phyloP scores from a whole-genome alignment of 2,888 invertebrate genomes.

The Eupithecia pulchellata region DNA sequence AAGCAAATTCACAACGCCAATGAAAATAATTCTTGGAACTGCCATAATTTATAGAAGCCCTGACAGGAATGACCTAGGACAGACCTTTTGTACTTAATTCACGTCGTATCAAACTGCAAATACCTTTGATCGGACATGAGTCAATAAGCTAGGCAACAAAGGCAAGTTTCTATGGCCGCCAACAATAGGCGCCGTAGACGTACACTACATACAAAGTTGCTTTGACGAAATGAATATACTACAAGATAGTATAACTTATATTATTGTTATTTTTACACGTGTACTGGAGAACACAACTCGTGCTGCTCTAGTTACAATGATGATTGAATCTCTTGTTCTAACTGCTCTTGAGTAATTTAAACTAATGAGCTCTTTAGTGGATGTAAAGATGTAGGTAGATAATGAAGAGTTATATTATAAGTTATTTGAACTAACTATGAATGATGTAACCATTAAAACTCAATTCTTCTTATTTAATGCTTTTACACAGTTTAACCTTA shows the following conservation, averaged over 20 bases:
- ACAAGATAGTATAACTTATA: not conserved
- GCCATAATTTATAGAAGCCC: not conserved
- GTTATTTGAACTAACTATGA: not conserved
- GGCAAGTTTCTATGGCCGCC: slow-evolving; percentile 15
- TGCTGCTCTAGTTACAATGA: not conserved
- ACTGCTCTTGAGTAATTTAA: not conserved
- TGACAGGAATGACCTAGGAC: not conserved
- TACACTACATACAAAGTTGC: not conserved
- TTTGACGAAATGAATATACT: not conserved
- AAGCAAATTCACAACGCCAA: not conserved
- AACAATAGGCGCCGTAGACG: slow-evolving; percentile 20
- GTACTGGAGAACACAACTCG: not conserved
- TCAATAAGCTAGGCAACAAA: slow-evolving; percentile 22
- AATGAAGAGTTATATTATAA: not conserved
- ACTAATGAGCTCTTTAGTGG: not conserved
- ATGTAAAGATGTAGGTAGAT: not conserved
- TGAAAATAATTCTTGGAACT: not conserved
- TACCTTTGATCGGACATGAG: slow-evolving; percentile 20
- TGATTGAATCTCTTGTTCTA: slow-evolving; percentile 1
- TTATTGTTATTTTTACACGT: slow-evolving; percentile 7
- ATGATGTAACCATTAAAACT: not conserved
- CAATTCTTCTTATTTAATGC: not conserved
- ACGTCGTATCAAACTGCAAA: slow-evolving; percentile 9
- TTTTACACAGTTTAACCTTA: too few relatives aligned
- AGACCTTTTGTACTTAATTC: not conserved